Evolutionary conservation across 1,140 invertebrate genomes (phyloP).

Genomic region (Lanistes nyassanus): DNA sequence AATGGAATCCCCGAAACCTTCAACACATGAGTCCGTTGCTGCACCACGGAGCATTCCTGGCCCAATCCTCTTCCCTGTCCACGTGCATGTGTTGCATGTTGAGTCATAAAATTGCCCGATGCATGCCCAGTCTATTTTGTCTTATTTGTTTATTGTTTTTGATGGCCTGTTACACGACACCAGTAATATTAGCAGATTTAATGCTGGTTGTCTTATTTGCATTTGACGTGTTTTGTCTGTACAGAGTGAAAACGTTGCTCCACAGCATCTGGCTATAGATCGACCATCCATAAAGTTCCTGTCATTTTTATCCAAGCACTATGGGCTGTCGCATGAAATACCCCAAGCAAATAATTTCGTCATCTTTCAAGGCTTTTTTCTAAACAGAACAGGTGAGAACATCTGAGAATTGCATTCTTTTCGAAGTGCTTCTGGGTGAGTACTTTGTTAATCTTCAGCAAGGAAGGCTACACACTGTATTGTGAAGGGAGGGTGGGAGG

Average conservation of each 20-base stretch:
- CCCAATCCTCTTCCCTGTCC: no score
- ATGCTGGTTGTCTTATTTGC: not conserved
- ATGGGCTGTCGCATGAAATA: conserved; percentile 76
- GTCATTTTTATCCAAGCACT: conserved; percentile 86
- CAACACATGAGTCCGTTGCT: no score
- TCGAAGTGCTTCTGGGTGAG: not conserved
- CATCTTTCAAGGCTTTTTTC: conserved; percentile 85
- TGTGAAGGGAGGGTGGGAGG: not conserved
- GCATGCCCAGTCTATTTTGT: no score
- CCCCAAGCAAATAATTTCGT: conserved; percentile 91
- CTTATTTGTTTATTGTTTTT: no score
- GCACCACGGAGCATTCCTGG: no score
- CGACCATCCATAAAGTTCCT: conserved; percentile 88
- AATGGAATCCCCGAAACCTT: no score
- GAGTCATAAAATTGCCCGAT: no score
- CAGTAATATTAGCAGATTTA: not conserved
- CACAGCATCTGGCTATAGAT: conserved; percentile 86
- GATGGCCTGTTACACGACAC: no score
- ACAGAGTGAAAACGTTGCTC: conserved; percentile 77
- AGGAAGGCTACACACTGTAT: not conserved
- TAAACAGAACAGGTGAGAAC: conserved; percentile 61
- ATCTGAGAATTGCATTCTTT: not conserved
- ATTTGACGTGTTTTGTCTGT: conserved; percentile 49
- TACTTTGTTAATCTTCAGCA: not conserved
- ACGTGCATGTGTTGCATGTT: no score